phyloP scores from a whole-genome alignment of 37 sponge, comb jelly and placozoan genomes.

The Chondrilla cf. caribensis region DNA sequence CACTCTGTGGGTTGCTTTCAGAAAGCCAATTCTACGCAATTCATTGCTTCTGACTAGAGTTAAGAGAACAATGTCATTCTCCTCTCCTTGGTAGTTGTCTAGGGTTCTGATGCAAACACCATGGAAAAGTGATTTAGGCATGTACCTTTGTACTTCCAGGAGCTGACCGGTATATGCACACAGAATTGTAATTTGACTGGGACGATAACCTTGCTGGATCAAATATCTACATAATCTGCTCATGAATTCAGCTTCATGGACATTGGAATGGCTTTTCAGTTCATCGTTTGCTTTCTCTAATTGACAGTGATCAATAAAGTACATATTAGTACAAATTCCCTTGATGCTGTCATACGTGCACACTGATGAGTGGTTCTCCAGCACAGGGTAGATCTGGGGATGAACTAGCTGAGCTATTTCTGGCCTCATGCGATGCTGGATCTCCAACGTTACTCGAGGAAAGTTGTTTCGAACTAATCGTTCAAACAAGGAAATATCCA shows the following conservation, averaged over 20 bases:
- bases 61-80: constrained; percentile 70
- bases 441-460: constrained; percentile 14
- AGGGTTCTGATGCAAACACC: constrained; percentile 50
- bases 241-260: constrained; percentile 58
- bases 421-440: constrained; percentile 57
- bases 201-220: constrained; percentile 32
- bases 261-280: constrained; percentile 39
- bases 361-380: constrained; percentile 29
- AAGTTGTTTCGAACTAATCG: constrained; percentile 33
- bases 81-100: constrained; percentile 73
- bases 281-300: constrained; percentile 35
- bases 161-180: constrained; percentile 64
- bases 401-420: constrained; percentile 43
- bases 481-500: constrained; percentile 52
- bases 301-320: constrained; percentile 55
- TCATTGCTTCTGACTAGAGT: constrained; percentile 65
- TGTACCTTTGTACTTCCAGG: constrained; percentile 14
- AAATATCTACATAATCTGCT: constrained; percentile 44
- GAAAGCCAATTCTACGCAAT: constrained; percentile 42
- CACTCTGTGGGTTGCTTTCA: constrained; percentile 39
- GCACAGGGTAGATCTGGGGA: constrained; percentile 15
- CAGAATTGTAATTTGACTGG: constrained; percentile 59
- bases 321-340: constrained; percentile 56
- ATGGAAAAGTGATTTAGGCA: neutral
- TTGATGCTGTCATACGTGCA: constrained; percentile 12